Evolutionary conservation across 1,140 invertebrate species (phyloP).

Genomic region (Piezodorus guildinii): DNA sequence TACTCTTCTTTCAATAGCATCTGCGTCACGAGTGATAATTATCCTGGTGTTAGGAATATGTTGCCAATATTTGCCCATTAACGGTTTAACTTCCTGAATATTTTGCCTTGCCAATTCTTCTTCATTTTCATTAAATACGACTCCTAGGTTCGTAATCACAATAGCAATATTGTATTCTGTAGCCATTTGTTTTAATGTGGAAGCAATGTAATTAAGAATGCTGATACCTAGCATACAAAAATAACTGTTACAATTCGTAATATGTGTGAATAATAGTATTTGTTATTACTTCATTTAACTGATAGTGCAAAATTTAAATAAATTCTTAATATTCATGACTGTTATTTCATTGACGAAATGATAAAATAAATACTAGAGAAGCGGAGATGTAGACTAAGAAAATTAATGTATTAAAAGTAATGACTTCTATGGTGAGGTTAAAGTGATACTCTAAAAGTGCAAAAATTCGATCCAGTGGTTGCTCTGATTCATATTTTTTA

Average conservation of each 20-base stretch:
- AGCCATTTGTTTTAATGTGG: slow-evolving; percentile 23
- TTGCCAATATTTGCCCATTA: slow-evolving; percentile 29
- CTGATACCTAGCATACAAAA: slow-evolving; percentile 26
- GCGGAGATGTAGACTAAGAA: no score
- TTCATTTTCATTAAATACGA: slow-evolving; percentile 16
- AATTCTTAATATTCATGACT: no score
- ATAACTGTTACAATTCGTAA: background rate
- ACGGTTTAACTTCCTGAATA: slow-evolving; percentile 22
- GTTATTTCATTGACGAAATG: no score
- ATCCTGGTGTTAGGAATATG: slow-evolving; percentile 26
- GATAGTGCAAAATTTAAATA: no score
- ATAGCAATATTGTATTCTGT: slow-evolving; percentile 14
- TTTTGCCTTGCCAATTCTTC: background rate
- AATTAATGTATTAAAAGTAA: no score
- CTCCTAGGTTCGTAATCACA: slow-evolving; percentile 24
- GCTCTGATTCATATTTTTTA: no score
- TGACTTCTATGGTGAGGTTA: no score
- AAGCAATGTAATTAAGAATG: slow-evolving; percentile 25
- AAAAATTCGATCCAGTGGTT: no score
- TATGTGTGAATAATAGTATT: no score
- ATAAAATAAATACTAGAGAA: no score
- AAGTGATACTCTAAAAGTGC: no score
- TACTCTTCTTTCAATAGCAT: background rate
- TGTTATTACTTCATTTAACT: no score
- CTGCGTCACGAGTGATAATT: slow-evolving; percentile 7